phyloP scores from a whole-genome alignment of 1,140 invertebrate genomes.

The Holcopasites calliopsidis region DNA sequence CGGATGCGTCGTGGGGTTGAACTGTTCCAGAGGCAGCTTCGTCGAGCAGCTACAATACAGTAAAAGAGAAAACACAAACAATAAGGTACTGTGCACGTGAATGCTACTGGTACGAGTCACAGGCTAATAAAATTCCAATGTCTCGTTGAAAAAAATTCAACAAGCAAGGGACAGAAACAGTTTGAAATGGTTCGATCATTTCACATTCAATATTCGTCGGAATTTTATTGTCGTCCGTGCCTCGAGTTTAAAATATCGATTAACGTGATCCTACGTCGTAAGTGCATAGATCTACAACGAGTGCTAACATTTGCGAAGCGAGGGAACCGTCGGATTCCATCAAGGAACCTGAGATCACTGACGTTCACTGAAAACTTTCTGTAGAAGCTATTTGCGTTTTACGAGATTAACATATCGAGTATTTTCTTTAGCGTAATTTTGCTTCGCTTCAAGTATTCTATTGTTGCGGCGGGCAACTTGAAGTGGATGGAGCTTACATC shows the following conservation, averaged over 20 bases:
- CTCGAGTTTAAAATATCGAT: constrained; percentile 27
- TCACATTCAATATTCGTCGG: neutral
- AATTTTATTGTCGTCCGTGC: constrained; percentile 27
- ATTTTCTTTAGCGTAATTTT: neutral
- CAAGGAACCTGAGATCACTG: neutral
- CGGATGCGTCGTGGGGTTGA: constrained; percentile 67
- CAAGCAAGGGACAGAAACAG: neutral
- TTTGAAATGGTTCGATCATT: neutral
- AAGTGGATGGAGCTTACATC: constrained; percentile 73
- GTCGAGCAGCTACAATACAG: constrained; percentile 78
- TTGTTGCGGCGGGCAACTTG: neutral
- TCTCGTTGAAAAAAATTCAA: neutral
- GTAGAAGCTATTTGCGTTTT: neutral
- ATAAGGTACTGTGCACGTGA: constrained; percentile 79
- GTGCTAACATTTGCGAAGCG: constrained; percentile 34
- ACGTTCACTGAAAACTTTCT: constrained; percentile 7
- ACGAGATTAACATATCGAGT: neutral
- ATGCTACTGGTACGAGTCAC: constrained; percentile 47
- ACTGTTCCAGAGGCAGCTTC: constrained; percentile 72
- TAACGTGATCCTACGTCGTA: constrained; percentile 52
- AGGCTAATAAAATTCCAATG: constrained; percentile 14
- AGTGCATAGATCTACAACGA: constrained; percentile 54
- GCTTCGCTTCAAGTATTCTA: neutral
- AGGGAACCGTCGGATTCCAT: constrained; percentile 29
- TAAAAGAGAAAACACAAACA: constrained; percentile 79